A percentile compares a stretch with the other conserved stretches of the same genome.
Evolutionary conservation across 2,797 vertebrate species (phyloP).

Genomic region (Galagoides demidoff): DNA sequence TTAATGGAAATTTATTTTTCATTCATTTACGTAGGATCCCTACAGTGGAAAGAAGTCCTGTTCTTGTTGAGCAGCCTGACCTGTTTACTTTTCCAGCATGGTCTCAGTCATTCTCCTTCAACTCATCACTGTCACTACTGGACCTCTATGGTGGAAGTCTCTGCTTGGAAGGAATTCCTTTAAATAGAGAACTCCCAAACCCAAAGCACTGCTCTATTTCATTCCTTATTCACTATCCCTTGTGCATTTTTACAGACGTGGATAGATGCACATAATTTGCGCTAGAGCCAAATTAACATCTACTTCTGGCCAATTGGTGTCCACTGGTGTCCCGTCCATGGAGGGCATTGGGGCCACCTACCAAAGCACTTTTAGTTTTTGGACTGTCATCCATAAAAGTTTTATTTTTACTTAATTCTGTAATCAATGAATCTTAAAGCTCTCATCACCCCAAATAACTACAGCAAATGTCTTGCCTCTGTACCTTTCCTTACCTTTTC

Average conservation of each 20-base stretch:
- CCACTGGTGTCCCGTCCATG: not conserved
- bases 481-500: not conserved
- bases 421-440: not conserved
- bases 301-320: not conserved
- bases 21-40: not conserved
- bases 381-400: not conserved
- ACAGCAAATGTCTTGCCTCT: not conserved
- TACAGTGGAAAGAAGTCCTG: constrained; percentile 23
- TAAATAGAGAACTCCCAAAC: not conserved
- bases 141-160: not conserved
- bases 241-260: not conserved
- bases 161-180: not conserved
- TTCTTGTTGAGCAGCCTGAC: not conserved
- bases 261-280: not conserved
- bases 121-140: not conserved
- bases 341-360: not conserved
- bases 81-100: not conserved
- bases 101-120: not conserved
- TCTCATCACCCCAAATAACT: not conserved
- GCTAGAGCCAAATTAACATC: not conserved
- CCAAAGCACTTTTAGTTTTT: not conserved
- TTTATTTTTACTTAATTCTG: constrained; percentile 25
- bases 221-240: not conserved
- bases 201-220: not conserved
- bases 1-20: constrained; percentile 56